Percentiles rank a stretch among this genome's conserved stretches.
Conservation (phyloP, 2,888 invertebrate species). For the Entomobrya multifasciata region DNA sequence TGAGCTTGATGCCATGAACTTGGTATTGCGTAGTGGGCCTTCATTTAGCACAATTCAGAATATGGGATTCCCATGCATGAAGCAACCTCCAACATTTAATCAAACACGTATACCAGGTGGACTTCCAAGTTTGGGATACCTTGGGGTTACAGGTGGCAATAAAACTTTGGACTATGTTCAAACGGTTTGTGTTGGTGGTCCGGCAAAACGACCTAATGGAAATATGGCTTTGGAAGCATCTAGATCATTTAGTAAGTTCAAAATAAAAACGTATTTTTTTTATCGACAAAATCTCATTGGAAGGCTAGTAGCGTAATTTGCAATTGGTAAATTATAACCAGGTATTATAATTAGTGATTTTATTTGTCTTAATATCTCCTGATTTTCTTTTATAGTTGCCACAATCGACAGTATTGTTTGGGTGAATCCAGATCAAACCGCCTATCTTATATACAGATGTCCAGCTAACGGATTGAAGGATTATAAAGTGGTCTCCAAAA, state of each 20-base stretch:
- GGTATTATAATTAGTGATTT: too few species aligned
- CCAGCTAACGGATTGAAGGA: constrained; percentile 57
- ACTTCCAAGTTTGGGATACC: constrained; percentile 48
- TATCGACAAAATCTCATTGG: too few species aligned
- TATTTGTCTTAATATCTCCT: too few species aligned
- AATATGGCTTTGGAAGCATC: constrained; percentile 33
- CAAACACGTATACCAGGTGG: constrained; percentile 53
- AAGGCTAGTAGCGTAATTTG: too few species aligned
- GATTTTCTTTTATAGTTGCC: constrained; percentile 26
- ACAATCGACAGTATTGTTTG: constrained; percentile 66
- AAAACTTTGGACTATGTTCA: constrained; percentile 58
- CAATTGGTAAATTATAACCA: too few species aligned
- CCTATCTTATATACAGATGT: constrained; percentile 49
- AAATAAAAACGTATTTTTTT: too few species aligned
- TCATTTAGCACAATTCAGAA: constrained; percentile 55
- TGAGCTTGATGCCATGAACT: constrained; percentile 60
- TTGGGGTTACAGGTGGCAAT: constrained; percentile 13
- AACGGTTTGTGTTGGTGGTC: constrained; percentile 54
- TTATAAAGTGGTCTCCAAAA: constrained; percentile 62
- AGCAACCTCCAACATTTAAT: constrained; percentile 48
- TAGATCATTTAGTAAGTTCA: constrained; percentile 60
- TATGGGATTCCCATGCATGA: constrained; percentile 45
- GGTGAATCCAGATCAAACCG: constrained; percentile 48
- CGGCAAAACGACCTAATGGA: constrained; percentile 61
- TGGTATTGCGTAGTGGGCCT: constrained; percentile 41